A percentile compares a stretch with the other conserved stretches of the same genome.
These are phyloP conservation scores for Lepus townsendii DNA, from an alignment of 2,797 vertebrate species.

Conservation along the genomic window DNA sequence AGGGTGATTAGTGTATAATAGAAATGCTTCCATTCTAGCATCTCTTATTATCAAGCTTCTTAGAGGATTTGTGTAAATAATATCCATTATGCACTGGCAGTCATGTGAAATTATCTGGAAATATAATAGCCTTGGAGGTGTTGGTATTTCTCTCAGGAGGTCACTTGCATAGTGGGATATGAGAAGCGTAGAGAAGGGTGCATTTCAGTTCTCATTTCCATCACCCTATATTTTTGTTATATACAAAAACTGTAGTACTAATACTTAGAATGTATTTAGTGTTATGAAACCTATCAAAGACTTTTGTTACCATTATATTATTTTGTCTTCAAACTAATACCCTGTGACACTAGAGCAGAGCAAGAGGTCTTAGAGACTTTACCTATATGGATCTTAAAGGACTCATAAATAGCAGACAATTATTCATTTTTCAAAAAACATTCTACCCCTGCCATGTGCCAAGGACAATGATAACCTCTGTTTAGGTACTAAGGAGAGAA, in stretches of 20 bases:
- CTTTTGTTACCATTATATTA: not conserved
- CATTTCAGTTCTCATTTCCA: not conserved
- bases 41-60: not conserved
- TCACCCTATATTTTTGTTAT: not conserved
- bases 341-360: not conserved
- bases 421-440: not conserved
- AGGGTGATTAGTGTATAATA: conserved; percentile 10
- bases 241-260: not conserved
- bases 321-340: not conserved
- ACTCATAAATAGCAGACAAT: not conserved
- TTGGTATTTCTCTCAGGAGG: not conserved
- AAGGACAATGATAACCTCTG: not conserved
- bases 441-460: not conserved
- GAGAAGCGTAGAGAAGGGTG: not conserved
- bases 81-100: not conserved
- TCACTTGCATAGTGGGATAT: not conserved
- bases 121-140: not conserved
- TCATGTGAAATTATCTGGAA: conserved; percentile 6
- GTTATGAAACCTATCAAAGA: not conserved
- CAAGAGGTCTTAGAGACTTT: not conserved
- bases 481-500: not conserved
- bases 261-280: not conserved
- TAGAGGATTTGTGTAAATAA: conserved; percentile 16
- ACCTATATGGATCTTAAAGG: not conserved
- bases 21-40: not conserved